Percentiles rank a stretch among this genome's conserved stretches.
These are phyloP conservation scores for Rhagonycha lutea DNA, from an alignment of 2,888 invertebrate genomes.

Conservation along the genomic window DNA sequence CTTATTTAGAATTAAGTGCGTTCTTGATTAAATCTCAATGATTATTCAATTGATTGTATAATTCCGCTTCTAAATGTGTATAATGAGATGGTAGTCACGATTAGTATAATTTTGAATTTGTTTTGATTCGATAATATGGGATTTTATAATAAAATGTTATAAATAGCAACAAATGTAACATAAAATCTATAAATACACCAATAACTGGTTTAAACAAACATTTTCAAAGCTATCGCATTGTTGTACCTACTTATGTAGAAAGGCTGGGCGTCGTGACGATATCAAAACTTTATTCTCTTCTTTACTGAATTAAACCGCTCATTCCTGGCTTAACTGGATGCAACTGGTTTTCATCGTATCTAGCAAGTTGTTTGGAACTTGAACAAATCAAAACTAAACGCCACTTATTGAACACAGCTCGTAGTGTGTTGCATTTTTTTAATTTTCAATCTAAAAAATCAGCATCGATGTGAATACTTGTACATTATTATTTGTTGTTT, in stretches of 20 bases:
- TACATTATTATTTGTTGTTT: neutral
- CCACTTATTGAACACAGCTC: conserved; percentile 27
- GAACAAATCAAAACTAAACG: conserved; percentile 38
- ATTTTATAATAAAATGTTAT: neutral
- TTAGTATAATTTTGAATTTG: neutral
- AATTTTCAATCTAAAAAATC: neutral
- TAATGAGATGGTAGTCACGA: neutral
- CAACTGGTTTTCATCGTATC: conserved; percentile 49
- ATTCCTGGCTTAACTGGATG: conserved; percentile 53
- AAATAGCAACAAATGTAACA: conserved; percentile 1
- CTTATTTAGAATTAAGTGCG: neutral
- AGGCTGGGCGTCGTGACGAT: conserved; percentile 21
- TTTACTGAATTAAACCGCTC: conserved; percentile 52
- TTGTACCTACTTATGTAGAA: neutral
- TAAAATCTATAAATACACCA: neutral
- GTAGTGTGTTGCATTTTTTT: neutral
- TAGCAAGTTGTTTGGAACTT: conserved; percentile 44
- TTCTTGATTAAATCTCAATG: neutral
- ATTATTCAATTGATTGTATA: neutral
- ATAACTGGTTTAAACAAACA: conserved; percentile 19
- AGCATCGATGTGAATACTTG: neutral
- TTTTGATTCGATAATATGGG: neutral
- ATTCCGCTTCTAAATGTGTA: neutral
- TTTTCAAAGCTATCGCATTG: neutral
- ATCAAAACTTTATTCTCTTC: conserved; percentile 39